Evolutionary conservation across 2,797 vertebrate species (phyloP).

Genomic region (Karalla daura): DNA sequence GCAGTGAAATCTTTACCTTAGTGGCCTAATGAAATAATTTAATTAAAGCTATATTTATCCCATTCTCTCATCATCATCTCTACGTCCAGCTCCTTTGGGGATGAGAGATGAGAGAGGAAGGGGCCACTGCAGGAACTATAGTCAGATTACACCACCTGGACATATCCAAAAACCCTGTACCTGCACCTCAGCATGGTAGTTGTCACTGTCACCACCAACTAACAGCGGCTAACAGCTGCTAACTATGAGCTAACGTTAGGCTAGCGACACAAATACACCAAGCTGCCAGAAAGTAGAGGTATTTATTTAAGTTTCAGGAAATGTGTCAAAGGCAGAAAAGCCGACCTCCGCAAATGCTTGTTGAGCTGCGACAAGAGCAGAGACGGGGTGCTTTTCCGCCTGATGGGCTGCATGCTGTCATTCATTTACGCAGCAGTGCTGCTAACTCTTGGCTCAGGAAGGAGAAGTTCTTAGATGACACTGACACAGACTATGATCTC

Average conservation of each 20-base stretch:
- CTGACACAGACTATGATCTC: slow-evolving; percentile 14
- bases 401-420: slow-evolving; percentile 21
- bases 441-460: slow-evolving; percentile 8
- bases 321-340: neutral
- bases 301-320: neutral
- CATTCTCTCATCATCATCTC: neutral
- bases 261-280: neutral
- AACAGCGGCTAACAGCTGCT: slow-evolving; percentile 5
- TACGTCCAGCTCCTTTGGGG: neutral
- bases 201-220: slow-evolving; percentile 3
- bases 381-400: neutral
- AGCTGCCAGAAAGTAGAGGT: too few relatives aligned
- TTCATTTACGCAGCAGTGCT: slow-evolving; percentile 22
- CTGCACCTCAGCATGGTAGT: neutral
- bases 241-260: slow-evolving; percentile 27
- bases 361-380: neutral
- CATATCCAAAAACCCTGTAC: neutral
- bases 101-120: neutral
- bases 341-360: neutral
- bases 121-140: too few relatives aligned
- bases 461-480: slow-evolving; percentile 40
- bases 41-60: neutral
- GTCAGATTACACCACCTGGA: neutral
- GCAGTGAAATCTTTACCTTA: neutral
- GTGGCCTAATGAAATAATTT: neutral